Conservation (phyloP, 2,888 invertebrate genomes). For the Carterocephalus palaemon region DNA sequence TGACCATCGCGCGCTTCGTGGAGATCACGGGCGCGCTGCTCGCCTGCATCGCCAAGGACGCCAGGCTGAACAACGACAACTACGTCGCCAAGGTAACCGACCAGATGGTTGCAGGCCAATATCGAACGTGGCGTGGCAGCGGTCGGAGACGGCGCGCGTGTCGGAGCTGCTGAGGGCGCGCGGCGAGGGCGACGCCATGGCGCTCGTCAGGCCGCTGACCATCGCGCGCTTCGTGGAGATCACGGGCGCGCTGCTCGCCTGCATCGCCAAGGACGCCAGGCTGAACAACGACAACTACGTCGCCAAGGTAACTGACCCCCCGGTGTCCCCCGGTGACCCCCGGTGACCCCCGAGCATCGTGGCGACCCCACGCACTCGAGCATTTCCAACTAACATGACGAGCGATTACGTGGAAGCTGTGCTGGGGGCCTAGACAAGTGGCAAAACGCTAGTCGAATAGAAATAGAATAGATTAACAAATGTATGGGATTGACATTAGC, state of each 20-base stretch:
- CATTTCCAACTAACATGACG: too few relatives aligned
- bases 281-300: constrained; percentile 68
- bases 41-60: too few relatives aligned
- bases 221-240: constrained; percentile 70
- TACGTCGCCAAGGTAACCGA: too few relatives aligned
- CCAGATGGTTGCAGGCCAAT: constrained; percentile 46
- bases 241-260: constrained; percentile 45
- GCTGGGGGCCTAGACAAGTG: too few relatives aligned
- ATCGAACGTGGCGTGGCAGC: constrained; percentile 59
- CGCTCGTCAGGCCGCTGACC: constrained; percentile 64
- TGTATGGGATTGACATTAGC: too few relatives aligned
- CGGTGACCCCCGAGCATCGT: too few relatives aligned
- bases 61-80: too few relatives aligned
- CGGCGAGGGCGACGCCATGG: constrained; percentile 33
- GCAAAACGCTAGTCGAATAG: too few relatives aligned
- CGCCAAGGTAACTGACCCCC: constrained; percentile 51
- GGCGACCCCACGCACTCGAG: too few relatives aligned
- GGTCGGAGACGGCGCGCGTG: constrained; percentile 39
- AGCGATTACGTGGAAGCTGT: too few relatives aligned
- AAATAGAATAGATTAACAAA: too few relatives aligned
- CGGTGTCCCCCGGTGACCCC: too few relatives aligned
- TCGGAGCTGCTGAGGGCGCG: constrained; percentile 40
- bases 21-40: constrained; percentile 55
- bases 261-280: constrained; percentile 43
- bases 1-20: constrained; percentile 70